phyloP scores from a whole-genome alignment of 2,888 invertebrate species.

The Zaprionus bogoriensis region DNA sequence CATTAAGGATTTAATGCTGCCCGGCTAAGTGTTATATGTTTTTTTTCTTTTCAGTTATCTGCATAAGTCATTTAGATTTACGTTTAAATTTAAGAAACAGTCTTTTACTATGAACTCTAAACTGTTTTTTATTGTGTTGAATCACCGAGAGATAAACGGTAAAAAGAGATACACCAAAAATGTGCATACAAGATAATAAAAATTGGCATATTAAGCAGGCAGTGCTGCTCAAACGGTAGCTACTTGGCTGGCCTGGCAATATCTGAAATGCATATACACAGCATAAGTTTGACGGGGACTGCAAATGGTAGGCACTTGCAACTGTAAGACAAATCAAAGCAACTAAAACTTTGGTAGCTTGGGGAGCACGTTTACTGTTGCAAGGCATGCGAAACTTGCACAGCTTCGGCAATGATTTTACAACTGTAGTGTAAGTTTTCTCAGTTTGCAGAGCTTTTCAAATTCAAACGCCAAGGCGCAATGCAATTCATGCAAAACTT shows the following conservation, averaged over 20 bases:
- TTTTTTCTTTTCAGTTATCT: slow-evolving; percentile 30
- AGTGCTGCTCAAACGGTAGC: slow-evolving; percentile 46
- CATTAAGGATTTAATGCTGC: slow-evolving; percentile 28
- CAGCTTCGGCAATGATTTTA: not conserved
- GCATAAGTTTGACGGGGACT: slow-evolving; percentile 21
- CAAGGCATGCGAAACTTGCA: not conserved
- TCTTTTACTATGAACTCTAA: slow-evolving; percentile 77
- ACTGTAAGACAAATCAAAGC: slow-evolving; percentile 12
- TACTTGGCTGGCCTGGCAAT: slow-evolving; percentile 70
- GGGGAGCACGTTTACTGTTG: not conserved
- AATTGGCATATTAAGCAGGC: slow-evolving; percentile 15
- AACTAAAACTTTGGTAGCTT: not conserved
- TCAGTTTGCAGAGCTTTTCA: not conserved
- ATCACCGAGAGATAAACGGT: slow-evolving; percentile 7
- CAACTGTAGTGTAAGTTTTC: not conserved
- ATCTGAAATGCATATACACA: slow-evolving; percentile 63
- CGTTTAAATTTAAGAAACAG: slow-evolving; percentile 70
- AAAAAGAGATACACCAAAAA: slow-evolving; percentile 10
- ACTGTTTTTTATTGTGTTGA: slow-evolving; percentile 44
- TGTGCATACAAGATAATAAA: slow-evolving; percentile 13
- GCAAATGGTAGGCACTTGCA: slow-evolving; percentile 15
- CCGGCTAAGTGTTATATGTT: slow-evolving; percentile 26
- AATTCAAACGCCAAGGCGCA: slow-evolving; percentile 38
- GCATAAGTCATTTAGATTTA: slow-evolving; percentile 38
- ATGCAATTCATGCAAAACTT: slow-evolving; percentile 48